A percentile compares a stretch with the other conserved stretches of the same genome.
Evolutionary conservation across 2,888 invertebrate species (phyloP).

Genomic region (Mechanitis mazaeus): DNA sequence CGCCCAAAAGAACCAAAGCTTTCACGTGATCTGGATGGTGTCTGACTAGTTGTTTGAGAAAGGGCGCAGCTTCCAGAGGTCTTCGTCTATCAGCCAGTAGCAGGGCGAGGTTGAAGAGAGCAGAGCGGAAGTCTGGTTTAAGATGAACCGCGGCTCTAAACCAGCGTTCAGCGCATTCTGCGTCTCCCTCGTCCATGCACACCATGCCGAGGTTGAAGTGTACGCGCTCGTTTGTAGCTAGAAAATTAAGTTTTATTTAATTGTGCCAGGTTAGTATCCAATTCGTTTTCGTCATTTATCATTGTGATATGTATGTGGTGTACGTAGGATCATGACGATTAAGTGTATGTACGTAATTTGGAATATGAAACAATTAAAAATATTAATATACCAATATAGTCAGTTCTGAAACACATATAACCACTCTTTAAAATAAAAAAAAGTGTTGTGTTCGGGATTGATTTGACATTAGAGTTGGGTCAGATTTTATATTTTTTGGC

Average conservation of each 20-base stretch:
- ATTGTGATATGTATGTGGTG: no score
- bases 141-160: constrained; percentile 92
- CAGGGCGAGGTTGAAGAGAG: constrained; percentile 95
- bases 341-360: no score
- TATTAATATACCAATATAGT: no score
- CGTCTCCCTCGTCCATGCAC: constrained; percentile 95
- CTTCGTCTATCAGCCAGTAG: constrained; percentile 91
- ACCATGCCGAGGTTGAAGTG: constrained; percentile 98
- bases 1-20: constrained; percentile 93
- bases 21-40: constrained; percentile 96
- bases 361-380: no score
- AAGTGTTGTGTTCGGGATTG: no score
- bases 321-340: no score
- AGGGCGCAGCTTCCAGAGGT: constrained; percentile 94
- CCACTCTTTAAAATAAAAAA: no score
- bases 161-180: constrained; percentile 92
- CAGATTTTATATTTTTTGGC: no score
- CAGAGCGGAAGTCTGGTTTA: constrained; percentile 93
- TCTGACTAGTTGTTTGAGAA: constrained; percentile 91
- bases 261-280: neutral
- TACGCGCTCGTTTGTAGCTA: constrained; percentile 90
- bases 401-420: no score
- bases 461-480: no score
- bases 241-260: constrained; percentile 13
- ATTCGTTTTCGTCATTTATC: neutral